Evolutionary conservation across 2,888 invertebrate genomes (phyloP), one percentile per base, ranked within the genome.

Genomic region (Rhagium mordax): DNA sequence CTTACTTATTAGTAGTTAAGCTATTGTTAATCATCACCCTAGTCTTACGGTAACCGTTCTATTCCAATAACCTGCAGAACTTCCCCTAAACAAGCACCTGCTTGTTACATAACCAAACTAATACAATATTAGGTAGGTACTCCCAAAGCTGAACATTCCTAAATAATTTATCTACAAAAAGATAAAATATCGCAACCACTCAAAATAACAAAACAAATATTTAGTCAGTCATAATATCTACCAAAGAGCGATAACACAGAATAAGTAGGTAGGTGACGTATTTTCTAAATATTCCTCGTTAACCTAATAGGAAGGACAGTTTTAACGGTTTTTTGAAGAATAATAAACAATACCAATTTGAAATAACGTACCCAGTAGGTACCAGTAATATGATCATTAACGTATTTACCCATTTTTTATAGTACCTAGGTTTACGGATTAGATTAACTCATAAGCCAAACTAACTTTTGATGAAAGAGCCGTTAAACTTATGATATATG

Each of bases 131-230:
- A 41, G 10, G n/a, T 3, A n/a, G n/a, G 21, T 53, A 20, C 20
- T 53, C n/a, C 8, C 21, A 55, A 62, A 47, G 7, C 33, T 8
- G 15, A 27, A n/a, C 49, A 64, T 64, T 64, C 64, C 64, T 27
- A 29, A 49, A n/a, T n/a, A n/a, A 49, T 24, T 49, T 64, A 64
- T 64, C 64, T 21, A 24, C 21, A 47, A 49, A 16, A 64, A 16
- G 51, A 51, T 51, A 64, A 64, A 64, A 27, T 64, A 49, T 21
- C 15, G 16, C 29, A 13, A 29, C 24, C 15, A 29, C 18, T 51
- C 15, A 49, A 51, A 48, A 62, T 8, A 24, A 51, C 49, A 64
- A 64, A 64, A 64, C 49, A 15, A 64, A 64, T 64, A 64, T 64
- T 64, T 64, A 55, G 55, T 55, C 55, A 55, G 24, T 55, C 10